Percentiles rank a stretch among this genome's conserved stretches.
Evolutionary conservation across 2,888 invertebrate genomes (phyloP).

Genomic region (Griposia aprilina): DNA sequence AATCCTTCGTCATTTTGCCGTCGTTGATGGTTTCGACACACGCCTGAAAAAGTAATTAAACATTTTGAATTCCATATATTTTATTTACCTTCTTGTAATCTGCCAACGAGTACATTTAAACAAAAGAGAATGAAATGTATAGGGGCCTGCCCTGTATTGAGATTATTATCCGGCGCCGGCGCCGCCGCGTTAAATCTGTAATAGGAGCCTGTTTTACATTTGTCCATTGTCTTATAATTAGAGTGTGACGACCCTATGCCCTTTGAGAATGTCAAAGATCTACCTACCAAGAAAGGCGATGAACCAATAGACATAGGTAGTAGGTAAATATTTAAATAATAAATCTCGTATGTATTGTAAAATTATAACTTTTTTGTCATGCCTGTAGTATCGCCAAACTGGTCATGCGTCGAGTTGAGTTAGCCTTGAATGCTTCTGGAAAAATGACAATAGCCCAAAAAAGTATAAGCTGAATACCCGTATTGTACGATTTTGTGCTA

Average conservation of each 20-base stretch:
- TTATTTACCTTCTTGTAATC: not conserved
- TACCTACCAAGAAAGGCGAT: not conserved
- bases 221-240: not conserved
- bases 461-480: not conserved
- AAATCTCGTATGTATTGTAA: not conserved
- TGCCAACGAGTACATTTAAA: not conserved
- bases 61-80: constrained; percentile 4
- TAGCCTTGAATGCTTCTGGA: not conserved
- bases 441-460: not conserved
- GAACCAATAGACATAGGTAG: not conserved
- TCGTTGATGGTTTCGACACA: constrained; percentile 95
- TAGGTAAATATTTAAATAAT: constrained; percentile 5
- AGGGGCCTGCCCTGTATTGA: not conserved
- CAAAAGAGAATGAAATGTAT: not conserved
- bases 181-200: not conserved
- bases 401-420: not conserved
- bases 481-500: not conserved
- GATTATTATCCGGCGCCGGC: not conserved
- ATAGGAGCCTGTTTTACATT: not conserved
- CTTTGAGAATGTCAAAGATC: not conserved
- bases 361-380: not conserved
- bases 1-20: constrained; percentile 97
- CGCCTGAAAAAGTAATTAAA: constrained; percentile 84
- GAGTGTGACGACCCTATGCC: not conserved
- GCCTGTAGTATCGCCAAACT: not conserved